These are phyloP conservation scores for Pavo muticus DNA, from an alignment of 2,113 vertebrate genomes.

Conservation along the genomic window DNA sequence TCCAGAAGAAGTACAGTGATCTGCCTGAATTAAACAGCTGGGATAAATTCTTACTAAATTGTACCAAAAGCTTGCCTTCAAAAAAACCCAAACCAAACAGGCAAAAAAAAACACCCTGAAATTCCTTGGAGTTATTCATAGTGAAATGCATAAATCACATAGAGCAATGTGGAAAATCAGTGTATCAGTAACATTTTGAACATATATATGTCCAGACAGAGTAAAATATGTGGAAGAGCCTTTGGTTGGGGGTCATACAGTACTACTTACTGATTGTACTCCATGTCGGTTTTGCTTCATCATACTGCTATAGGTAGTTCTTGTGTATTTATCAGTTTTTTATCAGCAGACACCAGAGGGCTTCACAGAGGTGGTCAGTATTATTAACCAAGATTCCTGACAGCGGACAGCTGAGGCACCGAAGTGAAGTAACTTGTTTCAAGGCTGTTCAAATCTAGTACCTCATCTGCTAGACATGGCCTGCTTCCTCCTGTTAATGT, in stretches of 20 bases:
- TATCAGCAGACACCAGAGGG: not conserved
- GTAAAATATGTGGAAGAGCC: not conserved
- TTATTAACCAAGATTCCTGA: not conserved
- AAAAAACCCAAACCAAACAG: not conserved
- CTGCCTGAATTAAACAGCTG: not conserved
- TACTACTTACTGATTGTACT: not conserved
- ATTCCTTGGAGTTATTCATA: not conserved
- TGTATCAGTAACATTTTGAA: not conserved
- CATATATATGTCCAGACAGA: not conserved
- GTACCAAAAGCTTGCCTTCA: not conserved
- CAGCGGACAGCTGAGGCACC: not conserved
- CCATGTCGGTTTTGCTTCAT: not conserved
- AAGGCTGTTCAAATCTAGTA: not conserved
- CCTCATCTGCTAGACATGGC: not conserved
- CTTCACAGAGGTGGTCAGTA: not conserved
- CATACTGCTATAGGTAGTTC: not conserved
- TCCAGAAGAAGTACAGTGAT: not conserved
- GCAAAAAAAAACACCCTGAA: not conserved
- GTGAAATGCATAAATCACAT: not conserved
- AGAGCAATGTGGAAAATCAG: not conserved
- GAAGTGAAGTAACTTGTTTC: not conserved
- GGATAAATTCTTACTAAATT: not conserved
- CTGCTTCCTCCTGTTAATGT: not conserved
- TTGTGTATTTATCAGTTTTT: not conserved
- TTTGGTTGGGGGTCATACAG: not conserved